Percentiles rank a stretch among this genome's conserved stretches.
phyloP scores from a whole-genome alignment of 2,888 invertebrate species.

The Apodemia zela region DNA sequence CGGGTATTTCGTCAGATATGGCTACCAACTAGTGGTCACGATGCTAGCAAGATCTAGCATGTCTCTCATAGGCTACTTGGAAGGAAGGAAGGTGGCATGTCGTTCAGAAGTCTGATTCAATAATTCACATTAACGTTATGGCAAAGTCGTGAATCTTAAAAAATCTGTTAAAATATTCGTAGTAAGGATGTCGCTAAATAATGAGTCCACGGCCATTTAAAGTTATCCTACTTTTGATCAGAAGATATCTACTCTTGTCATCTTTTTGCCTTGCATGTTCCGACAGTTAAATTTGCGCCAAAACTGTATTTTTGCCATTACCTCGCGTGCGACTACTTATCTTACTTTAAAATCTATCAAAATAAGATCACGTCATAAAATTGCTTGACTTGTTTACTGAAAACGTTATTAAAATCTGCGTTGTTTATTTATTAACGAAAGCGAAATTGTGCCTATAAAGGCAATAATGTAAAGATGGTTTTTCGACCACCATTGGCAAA shows the following conservation, averaged over 20 bases:
- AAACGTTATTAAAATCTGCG: neutral
- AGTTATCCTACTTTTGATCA: conserved; percentile 1
- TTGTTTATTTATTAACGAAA: too few species aligned
- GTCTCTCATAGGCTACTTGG: too few species aligned
- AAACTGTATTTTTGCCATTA: neutral
- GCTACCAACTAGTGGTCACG: too few species aligned
- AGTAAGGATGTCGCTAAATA: conserved; percentile 2
- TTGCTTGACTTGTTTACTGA: neutral
- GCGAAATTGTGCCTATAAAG: too few species aligned
- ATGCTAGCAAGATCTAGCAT: too few species aligned
- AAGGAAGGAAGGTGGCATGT: too few species aligned
- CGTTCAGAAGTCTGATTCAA: too few species aligned
- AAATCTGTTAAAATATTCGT: neutral
- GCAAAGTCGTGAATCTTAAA: neutral
- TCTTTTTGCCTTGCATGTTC: neutral
- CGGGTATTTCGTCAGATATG: too few species aligned
- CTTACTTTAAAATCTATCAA: neutral
- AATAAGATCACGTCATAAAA: neutral
- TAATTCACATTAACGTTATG: too few species aligned
- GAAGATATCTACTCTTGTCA: neutral
- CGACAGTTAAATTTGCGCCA: neutral
- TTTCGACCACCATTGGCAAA: too few species aligned
- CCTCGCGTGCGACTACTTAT: neutral
- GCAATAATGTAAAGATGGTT: too few species aligned
- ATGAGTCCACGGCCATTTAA: conserved; percentile 1